These are phyloP conservation scores for Sipha maydis DNA, from an alignment of 2,888 invertebrate genomes.

Conservation along the genomic window DNA sequence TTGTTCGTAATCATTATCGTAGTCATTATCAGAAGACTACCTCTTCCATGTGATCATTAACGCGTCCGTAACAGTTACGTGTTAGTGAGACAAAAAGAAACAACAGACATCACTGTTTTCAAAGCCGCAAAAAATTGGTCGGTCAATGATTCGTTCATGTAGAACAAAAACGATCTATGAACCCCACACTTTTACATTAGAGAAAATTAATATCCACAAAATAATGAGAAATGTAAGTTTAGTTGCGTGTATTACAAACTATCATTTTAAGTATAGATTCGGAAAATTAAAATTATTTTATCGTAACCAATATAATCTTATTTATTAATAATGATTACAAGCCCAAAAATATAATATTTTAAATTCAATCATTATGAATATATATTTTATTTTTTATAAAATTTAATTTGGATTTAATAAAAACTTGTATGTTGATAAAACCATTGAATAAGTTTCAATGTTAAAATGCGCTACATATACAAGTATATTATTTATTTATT, in stretches of 20 bases:
- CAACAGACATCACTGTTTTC: slow-evolving; percentile 11
- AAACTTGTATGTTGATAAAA: not conserved
- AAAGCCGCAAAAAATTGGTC: slow-evolving; percentile 33
- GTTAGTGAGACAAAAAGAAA: slow-evolving; percentile 17
- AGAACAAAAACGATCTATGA: slow-evolving; percentile 1
- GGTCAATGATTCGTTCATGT: slow-evolving; percentile 14
- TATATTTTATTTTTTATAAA: not conserved
- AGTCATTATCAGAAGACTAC: slow-evolving; percentile 43
- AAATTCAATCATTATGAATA: not conserved
- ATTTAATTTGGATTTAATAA: too few relatives aligned
- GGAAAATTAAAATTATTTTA: too few relatives aligned
- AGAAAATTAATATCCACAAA: too few relatives aligned
- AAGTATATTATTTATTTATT: not conserved
- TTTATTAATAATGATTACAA: too few relatives aligned
- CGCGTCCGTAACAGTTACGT: slow-evolving; percentile 22
- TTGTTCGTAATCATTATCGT: slow-evolving; percentile 48
- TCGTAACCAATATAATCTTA: too few relatives aligned
- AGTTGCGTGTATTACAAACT: too few relatives aligned
- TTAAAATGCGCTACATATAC: not conserved
- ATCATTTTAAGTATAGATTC: too few relatives aligned
- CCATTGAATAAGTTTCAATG: not conserved
- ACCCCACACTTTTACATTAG: not conserved
- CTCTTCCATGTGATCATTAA: slow-evolving; percentile 48
- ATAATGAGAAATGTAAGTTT: not conserved
- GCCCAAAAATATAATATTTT: not conserved